A percentile compares a stretch with the other conserved stretches of the same genome.
Conservation (phyloP, 1,140 invertebrate species). For the Lepidurus packardi region DNA sequence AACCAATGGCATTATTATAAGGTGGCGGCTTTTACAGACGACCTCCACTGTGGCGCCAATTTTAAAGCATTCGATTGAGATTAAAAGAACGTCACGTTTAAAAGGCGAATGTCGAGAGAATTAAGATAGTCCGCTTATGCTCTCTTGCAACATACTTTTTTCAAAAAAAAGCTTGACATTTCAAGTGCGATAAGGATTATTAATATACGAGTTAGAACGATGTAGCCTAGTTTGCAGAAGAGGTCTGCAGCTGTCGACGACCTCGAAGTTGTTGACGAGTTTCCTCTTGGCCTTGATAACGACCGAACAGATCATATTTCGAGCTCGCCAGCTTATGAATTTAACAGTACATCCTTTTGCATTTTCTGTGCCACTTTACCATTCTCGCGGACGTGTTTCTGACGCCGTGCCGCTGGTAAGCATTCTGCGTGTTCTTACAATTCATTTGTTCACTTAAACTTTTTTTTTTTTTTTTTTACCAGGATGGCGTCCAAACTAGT, state of each 20-base stretch:
- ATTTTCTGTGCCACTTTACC: background rate
- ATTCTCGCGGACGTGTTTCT: background rate
- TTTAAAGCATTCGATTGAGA: no score
- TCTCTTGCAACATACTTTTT: background rate
- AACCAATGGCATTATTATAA: no score
- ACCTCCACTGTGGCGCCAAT: no score
- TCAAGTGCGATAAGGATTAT: background rate
- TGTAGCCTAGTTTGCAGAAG: background rate
- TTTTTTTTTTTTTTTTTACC: background rate
- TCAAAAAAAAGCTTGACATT: background rate
- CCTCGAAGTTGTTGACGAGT: background rate
- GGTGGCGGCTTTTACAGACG: no score
- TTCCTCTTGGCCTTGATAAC: slow-evolving; percentile 10
- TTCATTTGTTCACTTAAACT: background rate
- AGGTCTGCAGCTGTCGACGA: background rate
- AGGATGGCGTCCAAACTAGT: background rate
- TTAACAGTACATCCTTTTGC: background rate
- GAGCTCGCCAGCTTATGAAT: background rate
- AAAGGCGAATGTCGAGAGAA: background rate
- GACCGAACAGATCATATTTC: background rate
- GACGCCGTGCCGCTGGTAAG: background rate
- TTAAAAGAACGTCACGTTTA: no score
- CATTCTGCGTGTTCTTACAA: background rate
- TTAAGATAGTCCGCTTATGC: background rate
- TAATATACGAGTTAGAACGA: background rate